These are phyloP conservation scores for Eueremaeus valkanovi DNA, from an alignment of 2,888 invertebrate species.

Conservation along the genomic window DNA sequence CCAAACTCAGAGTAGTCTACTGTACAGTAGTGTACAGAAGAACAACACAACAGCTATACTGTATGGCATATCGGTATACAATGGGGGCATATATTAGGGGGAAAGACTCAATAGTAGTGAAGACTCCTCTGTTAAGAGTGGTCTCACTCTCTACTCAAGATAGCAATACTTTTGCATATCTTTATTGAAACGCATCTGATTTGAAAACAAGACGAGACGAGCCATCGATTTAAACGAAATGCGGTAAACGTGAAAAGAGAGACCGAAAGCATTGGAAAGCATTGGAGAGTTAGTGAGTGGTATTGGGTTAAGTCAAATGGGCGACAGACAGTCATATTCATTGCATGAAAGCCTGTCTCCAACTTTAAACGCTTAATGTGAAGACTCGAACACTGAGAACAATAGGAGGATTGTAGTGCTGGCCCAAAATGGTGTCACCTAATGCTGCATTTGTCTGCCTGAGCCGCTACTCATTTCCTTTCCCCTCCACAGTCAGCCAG, in stretches of 20 bases:
- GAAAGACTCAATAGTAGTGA: background rate
- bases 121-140: background rate
- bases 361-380: constrained; percentile 35
- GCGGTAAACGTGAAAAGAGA: constrained; percentile 22
- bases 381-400: constrained; percentile 33
- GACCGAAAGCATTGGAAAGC: background rate
- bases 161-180: constrained; percentile 9
- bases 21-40: no score
- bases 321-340: constrained; percentile 32
- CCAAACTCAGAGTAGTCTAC: no score
- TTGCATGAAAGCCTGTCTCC: constrained; percentile 32
- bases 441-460: constrained; percentile 35
- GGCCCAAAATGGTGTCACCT: constrained; percentile 34
- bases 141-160: background rate
- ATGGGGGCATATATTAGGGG: background rate
- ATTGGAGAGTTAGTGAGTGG: background rate
- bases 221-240: constrained; percentile 6
- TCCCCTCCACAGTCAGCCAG: constrained; percentile 9
- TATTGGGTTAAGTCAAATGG: constrained; percentile 27
- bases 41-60: no score
- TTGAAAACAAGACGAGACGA: constrained; percentile 15
- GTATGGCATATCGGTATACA: no score
- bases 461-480: constrained; percentile 11
- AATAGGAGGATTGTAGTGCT: constrained; percentile 30
- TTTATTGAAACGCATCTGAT: constrained; percentile 17